Base-by-base conservation (phyloP, 2,888 invertebrate genomes). In the Amaurobius ferox region DNA sequence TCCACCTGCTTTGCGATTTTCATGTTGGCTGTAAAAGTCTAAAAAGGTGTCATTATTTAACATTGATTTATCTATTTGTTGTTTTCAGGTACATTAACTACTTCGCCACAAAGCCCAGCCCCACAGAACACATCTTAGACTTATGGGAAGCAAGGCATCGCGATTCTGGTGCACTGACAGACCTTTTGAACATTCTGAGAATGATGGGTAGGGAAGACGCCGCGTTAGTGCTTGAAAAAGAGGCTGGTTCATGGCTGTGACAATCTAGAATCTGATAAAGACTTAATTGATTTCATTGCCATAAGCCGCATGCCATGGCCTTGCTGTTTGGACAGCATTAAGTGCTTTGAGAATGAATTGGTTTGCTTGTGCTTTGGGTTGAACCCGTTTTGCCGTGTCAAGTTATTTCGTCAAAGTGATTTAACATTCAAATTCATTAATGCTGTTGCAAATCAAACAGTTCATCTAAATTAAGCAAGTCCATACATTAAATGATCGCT, bases 101-200 rank as follows among this genome's bases (percentile, higher is more conserved):
- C 92, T 98, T 99, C 92, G 98, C 98, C 61, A 97, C 98, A 76
- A 98, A 98, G 91, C 94, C 96, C 86, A 98, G 98, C 89, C 98
- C 98, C 9, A 97, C 98, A 66, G 98, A 98, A 91, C 96, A 97
- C 91, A 96, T 98, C 90, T 93, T 98, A 90, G 97, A 97, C 92
- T 93, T 98, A 90, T 98, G 98, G 98, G 96, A 98, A 92, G 97
- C 97, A 88, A 94, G 97, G 89, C 95, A 96, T 92, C 94, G 96
- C 88, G 95, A 96, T 90, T 71, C 88, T 3, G 95, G 95, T 89
- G 96, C 96, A 90, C 93, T 96, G 89, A 95, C 95, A 87, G 96
- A 96, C 92, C 93, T 97, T 89, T 94, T 96, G 91, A 95, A 95
- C 92, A 94, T 96, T 90, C 94, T 97, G 90, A 93, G 95, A 90